phyloP scores from a whole-genome alignment of 1,140 invertebrate species.

The Danaus plexippus region DNA sequence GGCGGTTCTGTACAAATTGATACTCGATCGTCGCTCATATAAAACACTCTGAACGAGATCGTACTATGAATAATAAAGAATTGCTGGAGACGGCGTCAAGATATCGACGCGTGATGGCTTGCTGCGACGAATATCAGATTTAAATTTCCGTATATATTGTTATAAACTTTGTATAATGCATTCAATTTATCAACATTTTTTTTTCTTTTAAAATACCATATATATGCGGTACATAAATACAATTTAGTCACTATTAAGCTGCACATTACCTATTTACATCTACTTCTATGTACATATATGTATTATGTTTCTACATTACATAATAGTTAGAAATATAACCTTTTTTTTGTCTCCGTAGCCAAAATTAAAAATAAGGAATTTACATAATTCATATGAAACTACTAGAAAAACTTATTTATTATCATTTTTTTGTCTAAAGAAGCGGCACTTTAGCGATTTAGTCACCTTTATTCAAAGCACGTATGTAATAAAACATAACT shows the following conservation, averaged over 20 bases:
- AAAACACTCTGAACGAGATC: slow-evolving; percentile 67
- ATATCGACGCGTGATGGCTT: slow-evolving; percentile 21
- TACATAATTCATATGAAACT: too few species aligned
- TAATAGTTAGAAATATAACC: neutral
- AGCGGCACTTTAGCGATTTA: slow-evolving; percentile 23
- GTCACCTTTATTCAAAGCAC: slow-evolving; percentile 44
- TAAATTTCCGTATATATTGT: too few species aligned
- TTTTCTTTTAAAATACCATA: too few species aligned
- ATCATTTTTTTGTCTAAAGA: slow-evolving; percentile 21
- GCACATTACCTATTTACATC: too few species aligned
- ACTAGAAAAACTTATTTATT: neutral
- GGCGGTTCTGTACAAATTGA: slow-evolving; percentile 65
- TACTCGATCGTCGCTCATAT: slow-evolving; percentile 71
- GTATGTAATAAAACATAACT: slow-evolving; percentile 62
- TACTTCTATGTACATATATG: too few species aligned
- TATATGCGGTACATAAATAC: too few species aligned
- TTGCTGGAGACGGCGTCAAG: slow-evolving; percentile 41
- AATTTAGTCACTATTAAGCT: too few species aligned
- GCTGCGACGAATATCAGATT: slow-evolving; percentile 29
- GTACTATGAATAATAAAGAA: slow-evolving; percentile 70
- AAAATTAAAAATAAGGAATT: too few species aligned
- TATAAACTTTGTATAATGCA: too few species aligned
- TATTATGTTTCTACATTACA: too few species aligned
- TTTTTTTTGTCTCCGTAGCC: neutral
- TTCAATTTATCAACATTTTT: too few species aligned